A percentile compares a stretch with the other conserved stretches of the same genome.
Evolutionary conservation across 2,888 invertebrate species (phyloP).

Genomic region (Sialis lutaria): DNA sequence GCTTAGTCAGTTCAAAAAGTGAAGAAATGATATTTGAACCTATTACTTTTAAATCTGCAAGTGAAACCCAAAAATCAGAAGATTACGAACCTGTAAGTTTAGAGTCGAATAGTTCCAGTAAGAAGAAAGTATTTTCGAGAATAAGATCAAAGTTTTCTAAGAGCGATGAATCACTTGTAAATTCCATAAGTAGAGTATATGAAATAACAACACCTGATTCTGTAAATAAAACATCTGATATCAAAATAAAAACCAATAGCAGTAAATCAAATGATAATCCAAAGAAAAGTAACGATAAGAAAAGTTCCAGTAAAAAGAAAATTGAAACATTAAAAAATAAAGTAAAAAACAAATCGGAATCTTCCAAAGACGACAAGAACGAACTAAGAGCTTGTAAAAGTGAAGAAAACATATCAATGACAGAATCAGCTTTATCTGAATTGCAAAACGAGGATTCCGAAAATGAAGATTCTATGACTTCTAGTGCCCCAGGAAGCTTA

Average conservation of each 20-base stretch:
- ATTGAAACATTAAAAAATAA: neutral
- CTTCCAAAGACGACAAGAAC: neutral
- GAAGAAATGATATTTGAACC: neutral
- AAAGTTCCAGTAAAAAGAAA: neutral
- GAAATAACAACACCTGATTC: too few relatives aligned
- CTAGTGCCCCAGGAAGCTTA: neutral
- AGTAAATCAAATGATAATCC: too few relatives aligned
- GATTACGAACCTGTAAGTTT: neutral
- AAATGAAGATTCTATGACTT: too few relatives aligned
- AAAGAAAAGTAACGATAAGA: too few relatives aligned
- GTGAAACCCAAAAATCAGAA: neutral
- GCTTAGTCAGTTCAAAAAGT: neutral
- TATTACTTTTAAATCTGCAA: neutral
- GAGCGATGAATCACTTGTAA: neutral
- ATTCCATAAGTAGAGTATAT: too few relatives aligned
- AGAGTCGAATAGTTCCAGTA: neutral
- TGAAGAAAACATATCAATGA: neutral
- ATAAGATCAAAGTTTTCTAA: neutral
- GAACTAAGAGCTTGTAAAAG: neutral
- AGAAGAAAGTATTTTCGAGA: neutral
- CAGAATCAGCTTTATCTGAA: too few relatives aligned
- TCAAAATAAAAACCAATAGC: too few relatives aligned
- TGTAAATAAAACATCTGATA: too few relatives aligned
- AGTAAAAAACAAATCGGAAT: neutral
- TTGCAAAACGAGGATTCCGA: too few relatives aligned